Evolutionary conservation across 2,888 invertebrate genomes (phyloP).

Genomic region (Caenorhabditis parvicauda): DNA sequence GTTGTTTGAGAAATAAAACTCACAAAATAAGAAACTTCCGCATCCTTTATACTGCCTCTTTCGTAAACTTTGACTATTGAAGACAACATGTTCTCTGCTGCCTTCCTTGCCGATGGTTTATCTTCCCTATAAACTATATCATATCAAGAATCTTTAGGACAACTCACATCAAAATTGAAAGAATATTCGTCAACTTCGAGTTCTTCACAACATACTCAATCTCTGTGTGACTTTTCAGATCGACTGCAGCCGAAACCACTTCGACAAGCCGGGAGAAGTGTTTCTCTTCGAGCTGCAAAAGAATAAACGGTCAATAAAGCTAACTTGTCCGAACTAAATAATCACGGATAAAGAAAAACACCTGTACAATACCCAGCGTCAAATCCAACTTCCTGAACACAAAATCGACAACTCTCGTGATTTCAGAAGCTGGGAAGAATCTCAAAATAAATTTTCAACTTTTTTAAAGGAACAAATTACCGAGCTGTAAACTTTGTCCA

Average conservation of each 20-base stretch:
- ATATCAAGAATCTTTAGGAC: not conserved
- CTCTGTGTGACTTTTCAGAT: no score
- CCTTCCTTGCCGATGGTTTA: not conserved
- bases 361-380: slow-evolving; percentile 7
- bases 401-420: slow-evolving; percentile 9
- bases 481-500: slow-evolving; percentile 6
- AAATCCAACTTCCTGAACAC: slow-evolving; percentile 7
- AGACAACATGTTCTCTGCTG: not conserved
- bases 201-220: no score
- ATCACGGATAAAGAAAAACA: not conserved
- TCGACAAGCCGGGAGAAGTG: no score
- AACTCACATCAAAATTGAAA: not conserved
- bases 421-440: slow-evolving; percentile 4
- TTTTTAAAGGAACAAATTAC: not conserved
- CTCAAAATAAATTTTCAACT: no score
- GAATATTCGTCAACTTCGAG: no score
- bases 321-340: not conserved
- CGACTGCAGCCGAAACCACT: no score
- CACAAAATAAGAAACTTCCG: not conserved
- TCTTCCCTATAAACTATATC: not conserved
- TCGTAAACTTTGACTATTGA: not conserved
- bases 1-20: no score
- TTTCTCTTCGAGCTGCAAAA: no score
- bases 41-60: not conserved
- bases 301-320: no score